Evolutionary conservation across 2,888 invertebrate species (phyloP), one percentile per base, ranked within the genome.

Genomic region (Argyra leucocephala): DNA sequence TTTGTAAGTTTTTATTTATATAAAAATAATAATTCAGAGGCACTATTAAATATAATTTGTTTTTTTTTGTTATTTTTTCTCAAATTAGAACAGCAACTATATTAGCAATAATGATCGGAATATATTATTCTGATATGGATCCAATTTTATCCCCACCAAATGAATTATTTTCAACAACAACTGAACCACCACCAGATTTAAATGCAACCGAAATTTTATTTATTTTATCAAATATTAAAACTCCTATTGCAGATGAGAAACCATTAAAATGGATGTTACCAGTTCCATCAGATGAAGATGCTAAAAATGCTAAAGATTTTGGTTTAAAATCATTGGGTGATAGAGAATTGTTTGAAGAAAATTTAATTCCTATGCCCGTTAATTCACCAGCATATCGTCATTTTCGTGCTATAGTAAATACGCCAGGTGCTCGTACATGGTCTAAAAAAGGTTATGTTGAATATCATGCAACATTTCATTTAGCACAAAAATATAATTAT

Each of bases 381-480:
- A 81, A 85, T 66, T 84, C 85, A 6, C 88, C 90, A 0, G 86
- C 88, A 24, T 85, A 82, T 69, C 83, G 86, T 58, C 91, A 91
- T 63, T 90, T 89, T 73, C 82, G 85, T 63, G 86, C 89, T 0
- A 82, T 89, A 0, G 85, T 85, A 63, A 88, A 89, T 0, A 82
- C 83, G 1, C 76, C 81, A 0, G 82, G 80, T 57, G 86, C 88
- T 0, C 83, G 86, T 22, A 82, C 84, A 3, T 69, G 90, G 59
- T 85, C 90, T 0, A 81, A 86, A 12, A 80, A 84, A 0, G 92
- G 88, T 0, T 86, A 85, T 72, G 84, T 86, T 1, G 85, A 87
- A 69, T 86, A 89, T 70, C 82, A 86, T 61, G 91, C 90, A 0
- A 88, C 90, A 0, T 83, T 81, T 71, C 80, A 77, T 12, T 77